These are phyloP conservation scores for Acanthurus leucopareius DNA, from an alignment of 2,797 vertebrate species.

Conservation along the genomic window DNA sequence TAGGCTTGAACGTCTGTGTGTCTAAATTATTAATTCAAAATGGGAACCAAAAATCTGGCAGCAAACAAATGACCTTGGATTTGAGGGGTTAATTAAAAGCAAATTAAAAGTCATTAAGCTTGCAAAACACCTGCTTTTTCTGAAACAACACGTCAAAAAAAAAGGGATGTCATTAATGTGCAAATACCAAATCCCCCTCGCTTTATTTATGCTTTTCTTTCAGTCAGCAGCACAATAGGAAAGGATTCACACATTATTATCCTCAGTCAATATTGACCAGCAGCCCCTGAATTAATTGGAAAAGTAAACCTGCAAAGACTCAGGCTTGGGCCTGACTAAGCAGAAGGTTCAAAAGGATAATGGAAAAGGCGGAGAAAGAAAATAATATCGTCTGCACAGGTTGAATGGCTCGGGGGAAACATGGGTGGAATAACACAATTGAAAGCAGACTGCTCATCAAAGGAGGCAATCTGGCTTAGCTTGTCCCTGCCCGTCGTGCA, in stretches of 20 bases:
- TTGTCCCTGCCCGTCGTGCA: conserved; percentile 66
- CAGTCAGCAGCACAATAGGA: conserved; percentile 75
- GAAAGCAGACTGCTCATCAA: conserved; percentile 81
- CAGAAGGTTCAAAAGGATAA: conserved; percentile 77
- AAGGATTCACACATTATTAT: conserved; percentile 75
- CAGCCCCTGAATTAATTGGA: conserved; percentile 81
- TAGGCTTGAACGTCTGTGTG: conserved; percentile 35
- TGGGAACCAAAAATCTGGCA: conserved; percentile 46
- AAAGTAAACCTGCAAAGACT: conserved; percentile 80
- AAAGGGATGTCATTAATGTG: conserved; percentile 81
- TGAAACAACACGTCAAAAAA: conserved; percentile 78
- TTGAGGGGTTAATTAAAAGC: conserved; percentile 87
- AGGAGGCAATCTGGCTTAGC: conserved; percentile 79
- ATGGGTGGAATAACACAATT: conserved; percentile 75
- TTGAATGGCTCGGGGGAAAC: conserved; percentile 75
- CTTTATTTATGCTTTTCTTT: conserved; percentile 77
- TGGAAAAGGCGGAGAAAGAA: conserved; percentile 65
- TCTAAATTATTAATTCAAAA: conserved; percentile 72
- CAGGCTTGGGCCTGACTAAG: conserved; percentile 62
- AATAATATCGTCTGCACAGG: conserved; percentile 74
- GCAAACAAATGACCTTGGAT: conserved; percentile 72
- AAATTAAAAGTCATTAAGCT: conserved; percentile 86
- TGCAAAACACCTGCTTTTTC: conserved; percentile 84
- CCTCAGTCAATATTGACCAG: conserved; percentile 84
- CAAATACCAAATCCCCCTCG: conserved; percentile 77